Evolutionary conservation across 2,797 vertebrate species (phyloP).

Genomic region (Cuculus canorus): DNA sequence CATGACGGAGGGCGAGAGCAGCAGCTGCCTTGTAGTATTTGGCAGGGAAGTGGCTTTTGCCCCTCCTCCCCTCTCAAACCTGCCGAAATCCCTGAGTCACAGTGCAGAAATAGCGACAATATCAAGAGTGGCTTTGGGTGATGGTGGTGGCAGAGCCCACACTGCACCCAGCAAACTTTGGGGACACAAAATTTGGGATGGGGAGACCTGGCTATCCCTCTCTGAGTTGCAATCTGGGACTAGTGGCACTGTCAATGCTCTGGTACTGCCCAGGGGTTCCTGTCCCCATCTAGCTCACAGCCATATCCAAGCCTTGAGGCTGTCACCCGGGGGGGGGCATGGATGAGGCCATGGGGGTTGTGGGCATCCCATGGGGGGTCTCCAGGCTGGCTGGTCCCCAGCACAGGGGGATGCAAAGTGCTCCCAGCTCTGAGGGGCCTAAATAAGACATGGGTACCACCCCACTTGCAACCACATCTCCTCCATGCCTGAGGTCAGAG

Average conservation of each 20-base stretch:
- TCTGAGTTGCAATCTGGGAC: not conserved
- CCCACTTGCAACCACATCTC: not conserved
- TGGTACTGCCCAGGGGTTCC: not conserved
- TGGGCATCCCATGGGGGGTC: accelerated
- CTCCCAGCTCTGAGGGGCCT: accelerated
- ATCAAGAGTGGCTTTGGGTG: accelerated
- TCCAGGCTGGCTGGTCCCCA: not conserved
- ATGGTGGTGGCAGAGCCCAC: not conserved
- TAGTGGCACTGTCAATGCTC: not conserved
- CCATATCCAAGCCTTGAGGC: not conserved
- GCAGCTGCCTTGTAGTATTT: not conserved
- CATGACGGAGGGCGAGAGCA: not conserved
- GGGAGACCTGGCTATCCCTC: not conserved
- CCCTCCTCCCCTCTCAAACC: constrained; percentile 18
- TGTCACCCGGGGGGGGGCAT: not conserved
- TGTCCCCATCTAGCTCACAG: not conserved
- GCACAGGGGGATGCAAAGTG: not conserved
- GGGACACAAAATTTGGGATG: not conserved
- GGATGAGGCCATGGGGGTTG: not conserved
- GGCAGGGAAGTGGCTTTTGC: constrained; percentile 18
- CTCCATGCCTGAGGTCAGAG: accelerated
- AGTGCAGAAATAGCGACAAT: not conserved
- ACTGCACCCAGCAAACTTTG: accelerated
- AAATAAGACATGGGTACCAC: not conserved
- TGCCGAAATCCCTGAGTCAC: constrained; percentile 47